Evolutionary conservation across 2,888 invertebrate genomes (phyloP), one percentile per base, ranked within the genome.

Genomic region (Protodeltote pygarga): DNA sequence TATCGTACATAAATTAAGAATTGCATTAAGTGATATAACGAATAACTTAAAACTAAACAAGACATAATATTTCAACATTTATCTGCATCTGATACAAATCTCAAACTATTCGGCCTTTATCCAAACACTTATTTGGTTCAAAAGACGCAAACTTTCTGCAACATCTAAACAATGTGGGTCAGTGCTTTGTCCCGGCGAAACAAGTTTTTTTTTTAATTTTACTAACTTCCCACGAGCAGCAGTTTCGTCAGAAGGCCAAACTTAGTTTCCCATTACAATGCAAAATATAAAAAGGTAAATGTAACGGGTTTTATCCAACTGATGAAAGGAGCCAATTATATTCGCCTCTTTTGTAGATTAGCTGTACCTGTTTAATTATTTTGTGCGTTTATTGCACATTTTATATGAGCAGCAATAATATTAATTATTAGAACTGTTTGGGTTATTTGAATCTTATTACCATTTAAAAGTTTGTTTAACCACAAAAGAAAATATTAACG

Each of bases 231-330:
- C 51, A 71, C 57, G 53, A 61, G n/a, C 16, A 6, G 9, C 37
- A 9, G 37, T 54, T 62, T 65, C 42, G 31, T 45, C 51, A 58
- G 52, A 63, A 64, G 55, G 55, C 54, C 46, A 51, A 31, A 8
- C 15, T 34, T 8, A 44, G 44, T 37, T 41, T 31, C 31, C 25
- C 28, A 44, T 44, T 28, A 4, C 52, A 38, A 45, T 35, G 14
- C 8, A 6, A 49, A 34, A 41, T 21, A n/a, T n/a, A 32, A 29
- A 25, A 38, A 32, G 13, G 11, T 35, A 19, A 21, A 17, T 33
- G 21, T 46, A 44, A 34, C n/a, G 23, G 15, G 25, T 25, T 45
- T 23, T 17, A 4, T 24, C 6, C 11, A 14, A 21, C 13, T 23
- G 5, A n/a, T 16, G 6, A 24, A 5, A 23, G 4, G 15, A 6